phyloP scores from a whole-genome alignment of 2,113 vertebrate species.

The Ophthalmolycus amberensis region DNA sequence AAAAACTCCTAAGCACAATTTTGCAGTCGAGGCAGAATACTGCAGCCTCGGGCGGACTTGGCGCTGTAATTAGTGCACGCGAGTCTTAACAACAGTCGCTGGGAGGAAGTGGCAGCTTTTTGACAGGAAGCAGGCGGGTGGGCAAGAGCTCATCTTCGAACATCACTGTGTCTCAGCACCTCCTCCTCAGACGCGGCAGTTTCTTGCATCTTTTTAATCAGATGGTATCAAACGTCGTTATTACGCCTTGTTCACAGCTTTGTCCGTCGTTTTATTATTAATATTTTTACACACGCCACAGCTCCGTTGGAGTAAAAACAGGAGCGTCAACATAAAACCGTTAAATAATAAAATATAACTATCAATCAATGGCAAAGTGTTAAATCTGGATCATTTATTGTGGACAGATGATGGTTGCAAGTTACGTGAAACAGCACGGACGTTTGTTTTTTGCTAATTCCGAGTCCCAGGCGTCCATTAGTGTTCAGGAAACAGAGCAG shows the following conservation, averaged over 20 bases:
- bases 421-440: not conserved
- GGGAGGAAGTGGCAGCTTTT: slow-evolving; percentile 72
- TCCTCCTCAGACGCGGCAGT: slow-evolving; percentile 71
- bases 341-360: not conserved
- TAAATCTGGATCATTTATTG: not conserved
- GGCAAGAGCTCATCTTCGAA: slow-evolving; percentile 62
- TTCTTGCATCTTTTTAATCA: slow-evolving; percentile 72
- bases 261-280: slow-evolving; percentile 27
- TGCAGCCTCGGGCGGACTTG: slow-evolving; percentile 66
- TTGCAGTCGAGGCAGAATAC: slow-evolving; percentile 74
- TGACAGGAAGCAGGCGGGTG: slow-evolving; percentile 66
- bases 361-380: not conserved
- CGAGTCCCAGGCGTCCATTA: not conserved
- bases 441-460: not conserved
- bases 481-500: not conserved
- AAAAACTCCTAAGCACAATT: slow-evolving; percentile 85
- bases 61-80: slow-evolving; percentile 65
- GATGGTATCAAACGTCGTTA: slow-evolving; percentile 62
- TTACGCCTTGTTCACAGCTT: slow-evolving; percentile 74
- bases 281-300: not conserved
- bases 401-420: not conserved
- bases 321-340: not conserved
- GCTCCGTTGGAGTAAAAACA: not conserved
- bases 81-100: slow-evolving; percentile 59
- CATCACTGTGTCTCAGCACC: slow-evolving; percentile 81